Evolutionary conservation across 2,113 vertebrate species (phyloP), one percentile per base, ranked within the genome.

Genomic region (Tachysurus vachellii): DNA sequence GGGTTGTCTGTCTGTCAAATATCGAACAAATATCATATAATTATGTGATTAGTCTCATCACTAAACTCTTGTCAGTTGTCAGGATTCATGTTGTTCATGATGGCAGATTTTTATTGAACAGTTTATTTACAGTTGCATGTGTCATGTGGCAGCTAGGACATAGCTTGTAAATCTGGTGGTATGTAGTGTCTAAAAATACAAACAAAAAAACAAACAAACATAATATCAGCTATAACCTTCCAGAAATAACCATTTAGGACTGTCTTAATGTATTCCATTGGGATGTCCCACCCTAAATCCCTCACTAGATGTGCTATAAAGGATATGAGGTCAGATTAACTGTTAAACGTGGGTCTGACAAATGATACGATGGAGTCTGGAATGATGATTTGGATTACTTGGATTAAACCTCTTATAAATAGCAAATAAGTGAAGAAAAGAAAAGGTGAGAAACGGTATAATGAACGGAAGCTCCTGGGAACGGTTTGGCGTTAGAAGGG

Each of bases 51-150:
- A 42, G 11, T 54, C 73, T 64, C 84, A 66, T 23, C 11, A 17
- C n/a, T 42, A 19, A 26, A 13, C 17, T 66, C 12, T n/a, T 66
- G n/a, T 66, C 21, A 28, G 17, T 54, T 28, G 11, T 85, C 73
- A 79, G 44, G 47, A 75, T 75, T 26, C 83, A 61, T 47, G 68
- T 57, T 71, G 47, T 57, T 75, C 14, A 11, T 73, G 77, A 64
- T 28, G 84, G 42, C 71, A 77, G 70, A 28, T 85, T 50, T 85
- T 42, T 21, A 3, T 79, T 85, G 75, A 64, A 85, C 5, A 26
- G 57, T 28, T 79, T 64, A 79, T 79, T 59, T 54, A 66, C 53
- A 54, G 59, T 80, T 26, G 56, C 11, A 5, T 21, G 23, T 75
- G 11, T 42, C 42, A 26, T 57, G 73, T 76, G 73, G 23, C 23